Evolutionary conservation across 2,797 vertebrate species (phyloP).

Genomic region (Periophthalmus magnuspinnatus): DNA sequence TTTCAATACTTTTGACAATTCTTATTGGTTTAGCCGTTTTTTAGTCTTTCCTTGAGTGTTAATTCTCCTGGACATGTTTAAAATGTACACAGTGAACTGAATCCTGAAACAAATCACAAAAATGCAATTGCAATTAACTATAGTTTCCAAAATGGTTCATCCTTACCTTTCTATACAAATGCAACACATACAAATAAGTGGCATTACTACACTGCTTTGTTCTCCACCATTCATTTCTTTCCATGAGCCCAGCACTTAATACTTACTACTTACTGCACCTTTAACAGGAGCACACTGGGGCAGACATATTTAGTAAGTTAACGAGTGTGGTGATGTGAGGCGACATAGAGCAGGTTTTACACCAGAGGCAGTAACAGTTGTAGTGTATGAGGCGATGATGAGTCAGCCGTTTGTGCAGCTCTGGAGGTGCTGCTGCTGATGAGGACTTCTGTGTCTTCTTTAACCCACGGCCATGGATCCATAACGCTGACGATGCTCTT

Average conservation of each 20-base stretch:
- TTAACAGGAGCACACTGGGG: background rate
- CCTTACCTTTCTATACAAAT: background rate
- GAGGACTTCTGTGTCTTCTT: constrained; percentile 69
- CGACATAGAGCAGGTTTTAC: constrained; percentile 18
- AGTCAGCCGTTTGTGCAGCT: constrained; percentile 69
- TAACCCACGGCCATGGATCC: constrained; percentile 71
- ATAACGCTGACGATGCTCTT: constrained; percentile 70
- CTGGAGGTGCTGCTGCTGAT: constrained; percentile 73
- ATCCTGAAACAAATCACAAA: too few species aligned
- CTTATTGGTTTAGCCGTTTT: too few species aligned
- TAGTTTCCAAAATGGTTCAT: background rate
- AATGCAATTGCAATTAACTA: background rate
- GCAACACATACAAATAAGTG: background rate
- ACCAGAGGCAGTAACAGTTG: constrained; percentile 37
- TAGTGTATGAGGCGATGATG: constrained; percentile 51
- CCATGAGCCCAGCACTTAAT: background rate
- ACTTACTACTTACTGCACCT: too few species aligned
- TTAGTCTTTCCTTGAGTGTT: too few species aligned
- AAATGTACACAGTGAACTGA: too few species aligned
- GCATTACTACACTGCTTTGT: background rate
- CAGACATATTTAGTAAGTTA: constrained; percentile 18
- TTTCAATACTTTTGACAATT: too few species aligned
- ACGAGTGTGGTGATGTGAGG: constrained; percentile 36
- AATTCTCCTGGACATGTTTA: too few species aligned
- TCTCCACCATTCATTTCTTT: background rate